These are phyloP conservation scores for Manacus vitellinus DNA, from an alignment of 2,113 vertebrate genomes.

Conservation along the genomic window DNA sequence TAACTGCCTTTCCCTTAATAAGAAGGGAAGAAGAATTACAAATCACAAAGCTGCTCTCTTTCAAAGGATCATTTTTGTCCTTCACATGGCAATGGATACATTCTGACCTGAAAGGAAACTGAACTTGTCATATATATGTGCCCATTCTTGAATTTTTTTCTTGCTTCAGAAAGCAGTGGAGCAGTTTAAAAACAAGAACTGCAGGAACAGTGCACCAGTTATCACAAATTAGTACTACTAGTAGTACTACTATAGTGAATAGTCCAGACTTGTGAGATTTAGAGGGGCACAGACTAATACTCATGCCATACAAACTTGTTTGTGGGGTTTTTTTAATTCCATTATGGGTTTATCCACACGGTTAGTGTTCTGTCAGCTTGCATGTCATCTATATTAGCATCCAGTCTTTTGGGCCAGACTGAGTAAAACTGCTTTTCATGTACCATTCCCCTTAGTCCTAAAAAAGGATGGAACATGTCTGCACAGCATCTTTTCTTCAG, in stretches of 20 bases:
- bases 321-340: not conserved
- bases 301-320: not conserved
- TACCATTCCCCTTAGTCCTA: not conserved
- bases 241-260: not conserved
- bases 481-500: not conserved
- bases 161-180: not conserved
- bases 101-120: not conserved
- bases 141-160: not conserved
- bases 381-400: not conserved
- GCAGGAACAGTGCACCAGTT: not conserved
- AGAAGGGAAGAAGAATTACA: not conserved
- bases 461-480: rapidly evolving
- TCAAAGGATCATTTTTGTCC: not conserved
- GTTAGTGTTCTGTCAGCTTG: not conserved
- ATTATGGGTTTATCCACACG: not conserved
- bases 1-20: not conserved
- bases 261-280: not conserved
- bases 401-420: not conserved
- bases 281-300: not conserved
- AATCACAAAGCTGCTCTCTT: not conserved
- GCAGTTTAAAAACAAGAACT: not conserved
- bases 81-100: not conserved
- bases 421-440: not conserved
- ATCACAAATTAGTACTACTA: not conserved
- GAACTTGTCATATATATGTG: not conserved